Base-by-base conservation (phyloP, 1,140 invertebrate species). In the Halotydeus destructor region DNA sequence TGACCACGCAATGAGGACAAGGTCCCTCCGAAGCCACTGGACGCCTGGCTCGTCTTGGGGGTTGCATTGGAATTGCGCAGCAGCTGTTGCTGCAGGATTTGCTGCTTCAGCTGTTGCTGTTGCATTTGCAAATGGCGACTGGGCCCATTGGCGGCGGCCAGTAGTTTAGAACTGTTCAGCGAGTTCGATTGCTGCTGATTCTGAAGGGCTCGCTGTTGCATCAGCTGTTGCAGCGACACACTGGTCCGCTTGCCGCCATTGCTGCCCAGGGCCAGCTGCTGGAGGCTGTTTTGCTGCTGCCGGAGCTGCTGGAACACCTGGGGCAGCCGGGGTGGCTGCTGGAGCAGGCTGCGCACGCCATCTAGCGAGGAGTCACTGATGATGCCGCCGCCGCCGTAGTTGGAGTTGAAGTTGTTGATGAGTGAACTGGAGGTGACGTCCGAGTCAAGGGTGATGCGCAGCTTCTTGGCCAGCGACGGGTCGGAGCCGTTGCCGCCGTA, bases 21-120 rank as follows among this genome's bases (percentile, higher is more conserved):
- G n/a, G n/a, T n/a, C n/a, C 28, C 28, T 30, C 9, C 28, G 28
- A 30, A 9, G 28, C 9, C n/a, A 30, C 9, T 9, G 9, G 28
- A 9, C 28, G 28, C 28, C 9, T 9, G 9, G 38, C n/a, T 39
- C 9, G 11, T 39, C 11, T 22, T 22, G 27, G 14, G n/a, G 11
- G n/a, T n/a, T 39, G n/a, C 27, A 26, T 39, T 39, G 38, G 5
- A 28, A 27, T 28, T 39, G 38, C 30, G 12, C 18, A n/a, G n/a
- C n/a, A n/a, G n/a, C n/a, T n/a, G n/a, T n/a, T n/a, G n/a, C n/a
- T 11, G 16, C 37, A 38, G 19, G 9, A 39, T 38, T 38, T 38
- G 37, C 11, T 12, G 22, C 22, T 38, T 38, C 14, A 38, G 12
- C 22, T 23, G 14, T 19, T 19, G 12, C 22, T 38, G 37, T 14